These are phyloP conservation scores for Calliopum simillimum DNA, from an alignment of 2,888 invertebrate species.

Conservation along the genomic window DNA sequence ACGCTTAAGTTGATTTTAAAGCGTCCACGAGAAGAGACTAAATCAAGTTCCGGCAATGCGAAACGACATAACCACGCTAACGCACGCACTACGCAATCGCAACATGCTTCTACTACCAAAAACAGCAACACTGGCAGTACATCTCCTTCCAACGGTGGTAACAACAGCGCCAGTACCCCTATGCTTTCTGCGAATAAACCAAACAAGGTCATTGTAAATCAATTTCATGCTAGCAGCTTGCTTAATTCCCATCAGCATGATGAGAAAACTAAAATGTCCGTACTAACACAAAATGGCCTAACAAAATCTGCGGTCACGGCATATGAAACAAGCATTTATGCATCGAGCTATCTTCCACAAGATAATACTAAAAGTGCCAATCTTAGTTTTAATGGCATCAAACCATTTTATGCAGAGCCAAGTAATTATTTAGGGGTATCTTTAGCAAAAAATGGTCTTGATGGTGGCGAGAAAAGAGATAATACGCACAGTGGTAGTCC, in stretches of 20 bases:
- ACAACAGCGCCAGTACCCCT: constrained; percentile 21
- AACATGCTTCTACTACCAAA: constrained; percentile 27
- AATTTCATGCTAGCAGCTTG: constrained; percentile 65
- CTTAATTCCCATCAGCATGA: constrained; percentile 57
- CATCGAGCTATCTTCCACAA: constrained; percentile 56
- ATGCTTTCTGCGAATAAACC: constrained; percentile 44
- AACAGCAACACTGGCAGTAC: constrained; percentile 25
- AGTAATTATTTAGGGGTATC: constrained; percentile 53
- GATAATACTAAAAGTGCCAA: constrained; percentile 37
- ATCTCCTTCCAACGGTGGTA: constrained; percentile 24
- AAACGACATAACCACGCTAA: constrained; percentile 44
- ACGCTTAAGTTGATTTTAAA: constrained; percentile 63
- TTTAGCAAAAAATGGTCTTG: constrained; percentile 46
- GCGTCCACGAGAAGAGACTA: constrained; percentile 62
- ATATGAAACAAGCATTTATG: constrained; percentile 60
- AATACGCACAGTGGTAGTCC: constrained; percentile 26
- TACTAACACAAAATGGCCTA: constrained; percentile 59
- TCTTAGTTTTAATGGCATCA: constrained; percentile 11
- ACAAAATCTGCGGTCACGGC: constrained; percentile 59
- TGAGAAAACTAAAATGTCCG: constrained; percentile 55
- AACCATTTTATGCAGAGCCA: constrained; percentile 47
- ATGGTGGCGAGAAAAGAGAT: constrained; percentile 35
- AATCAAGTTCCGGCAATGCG: constrained; percentile 45
- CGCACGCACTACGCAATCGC: constrained; percentile 29
- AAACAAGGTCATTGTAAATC: constrained; percentile 64